Evolutionary conservation across 2,797 vertebrate species (phyloP), one percentile per base, ranked within the genome.

Genomic region (Moxostoma hubbsi): DNA sequence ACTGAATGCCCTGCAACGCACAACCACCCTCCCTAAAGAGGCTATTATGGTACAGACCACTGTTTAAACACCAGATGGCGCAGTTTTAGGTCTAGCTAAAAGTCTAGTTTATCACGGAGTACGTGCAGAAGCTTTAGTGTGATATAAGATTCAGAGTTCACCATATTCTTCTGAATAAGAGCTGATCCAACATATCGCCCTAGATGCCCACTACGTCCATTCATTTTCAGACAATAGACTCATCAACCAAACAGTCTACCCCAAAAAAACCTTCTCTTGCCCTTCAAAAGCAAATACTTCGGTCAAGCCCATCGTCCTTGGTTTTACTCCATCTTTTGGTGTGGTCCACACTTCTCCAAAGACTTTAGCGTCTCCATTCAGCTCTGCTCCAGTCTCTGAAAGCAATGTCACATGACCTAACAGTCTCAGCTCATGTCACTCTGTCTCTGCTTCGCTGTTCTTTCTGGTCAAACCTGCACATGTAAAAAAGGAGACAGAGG

Each of bases 401-500:
- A 83, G 86, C 87, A 89, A 82, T 71, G 16, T 75, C 68, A 74
- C 82, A 53, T n/a, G 77, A 77, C 73, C 55, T 86, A 90, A 88
- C 88, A 85, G 88, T 92, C 90, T 87, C 82, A 73, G 86, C 86
- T 1, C 18, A 13, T 6, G 83, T 96, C 94, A 96, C 87, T 95
- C 94, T 0, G 90, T 85, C 86, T 95, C 93, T 2, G 0, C 91
- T 86, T 86, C 55, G 10, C 68, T 79, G 50, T 84, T 80, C 49
- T 80, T 82, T 58, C 73, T 79, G 59, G 57, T 83, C 81, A 83
- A 59, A 73, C 81, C 84, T 85, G 66, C 9, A 66, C 46, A 57
- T 57, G 12, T 49, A 24, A 16, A 70, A 9, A 36, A 36, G 36
- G 36, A 36, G 4, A 36, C 36, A 36, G 36, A 36, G 36, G 36